These are phyloP conservation scores for Prinia subflava DNA, from an alignment of 2,113 vertebrate species.

Conservation along the genomic window DNA sequence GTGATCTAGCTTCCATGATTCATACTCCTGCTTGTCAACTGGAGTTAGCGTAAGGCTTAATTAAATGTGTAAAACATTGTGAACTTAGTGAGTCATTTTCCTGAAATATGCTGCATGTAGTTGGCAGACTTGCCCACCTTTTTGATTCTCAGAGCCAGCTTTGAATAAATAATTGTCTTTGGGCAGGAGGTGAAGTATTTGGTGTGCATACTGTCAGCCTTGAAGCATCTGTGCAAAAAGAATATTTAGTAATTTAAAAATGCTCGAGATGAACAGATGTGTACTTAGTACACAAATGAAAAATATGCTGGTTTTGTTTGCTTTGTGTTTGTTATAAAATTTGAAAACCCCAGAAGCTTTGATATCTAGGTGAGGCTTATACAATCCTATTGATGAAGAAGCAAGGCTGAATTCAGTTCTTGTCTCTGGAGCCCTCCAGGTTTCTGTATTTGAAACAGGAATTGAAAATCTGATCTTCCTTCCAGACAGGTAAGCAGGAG, in stretches of 20 bases:
- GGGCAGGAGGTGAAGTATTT: neutral
- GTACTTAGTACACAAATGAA: neutral
- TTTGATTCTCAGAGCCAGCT: neutral
- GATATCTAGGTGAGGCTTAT: neutral
- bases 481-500: neutral
- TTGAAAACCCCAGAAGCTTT: neutral
- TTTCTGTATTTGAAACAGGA: neutral
- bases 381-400: neutral
- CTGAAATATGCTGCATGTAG: slow-evolving; percentile 16
- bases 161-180: neutral
- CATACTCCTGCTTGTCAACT: slow-evolving; percentile 28
- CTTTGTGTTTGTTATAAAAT: neutral
- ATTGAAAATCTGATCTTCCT: neutral
- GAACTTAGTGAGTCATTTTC: slow-evolving; percentile 46
- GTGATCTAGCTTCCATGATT: slow-evolving; percentile 11
- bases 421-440: neutral
- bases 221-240: neutral
- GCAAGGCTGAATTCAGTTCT: neutral
- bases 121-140: neutral
- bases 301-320: neutral
- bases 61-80: slow-evolving; percentile 52
- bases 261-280: too few relatives aligned
- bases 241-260: neutral
- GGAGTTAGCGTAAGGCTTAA: slow-evolving; percentile 20
- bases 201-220: neutral